These are phyloP conservation scores for Drosophila parvula DNA, from an alignment of 1,140 invertebrate genomes.

Conservation along the genomic window DNA sequence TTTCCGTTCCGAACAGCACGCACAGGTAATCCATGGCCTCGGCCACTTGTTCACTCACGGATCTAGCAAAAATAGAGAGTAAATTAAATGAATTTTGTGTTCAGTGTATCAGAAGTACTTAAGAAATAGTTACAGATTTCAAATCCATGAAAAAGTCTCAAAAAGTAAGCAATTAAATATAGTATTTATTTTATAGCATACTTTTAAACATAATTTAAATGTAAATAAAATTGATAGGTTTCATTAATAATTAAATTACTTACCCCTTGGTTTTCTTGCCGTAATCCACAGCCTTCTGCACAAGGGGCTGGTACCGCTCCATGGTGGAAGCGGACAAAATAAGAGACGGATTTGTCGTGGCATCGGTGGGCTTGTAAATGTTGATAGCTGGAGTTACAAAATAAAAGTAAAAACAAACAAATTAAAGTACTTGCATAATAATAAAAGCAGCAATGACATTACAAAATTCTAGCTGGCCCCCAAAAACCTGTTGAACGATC, in stretches of 20 bases:
- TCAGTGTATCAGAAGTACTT: neutral
- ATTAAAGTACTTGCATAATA: neutral
- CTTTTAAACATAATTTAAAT: neutral
- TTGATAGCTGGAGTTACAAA: conserved; percentile 91
- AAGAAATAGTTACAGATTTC: neutral
- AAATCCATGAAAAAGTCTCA: neutral
- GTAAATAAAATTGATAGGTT: neutral
- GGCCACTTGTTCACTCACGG: conserved; percentile 88
- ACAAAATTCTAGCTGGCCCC: conserved; percentile 3
- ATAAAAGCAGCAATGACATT: conserved; percentile 17
- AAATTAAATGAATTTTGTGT: neutral
- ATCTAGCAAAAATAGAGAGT: conserved; percentile 84
- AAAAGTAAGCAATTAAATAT: neutral
- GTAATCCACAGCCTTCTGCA: conserved; percentile 95
- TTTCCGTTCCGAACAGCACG: conserved; percentile 98
- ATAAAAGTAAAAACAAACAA: conserved; percentile 52
- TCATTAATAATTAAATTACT: conserved; percentile 54
- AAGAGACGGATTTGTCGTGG: conserved; percentile 99
- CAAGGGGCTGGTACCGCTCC: conserved; percentile 94
- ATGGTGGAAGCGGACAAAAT: conserved; percentile 96
- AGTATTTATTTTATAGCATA: neutral
- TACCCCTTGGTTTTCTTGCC: conserved; percentile 89
- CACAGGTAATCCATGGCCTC: conserved; percentile 96
- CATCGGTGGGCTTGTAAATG: conserved; percentile 99
- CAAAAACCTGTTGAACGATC: conserved; percentile 26